Percentiles rank a stretch among this genome's conserved stretches.
Conservation (phyloP, 2,888 invertebrate species). For the Erebia ligea region DNA sequence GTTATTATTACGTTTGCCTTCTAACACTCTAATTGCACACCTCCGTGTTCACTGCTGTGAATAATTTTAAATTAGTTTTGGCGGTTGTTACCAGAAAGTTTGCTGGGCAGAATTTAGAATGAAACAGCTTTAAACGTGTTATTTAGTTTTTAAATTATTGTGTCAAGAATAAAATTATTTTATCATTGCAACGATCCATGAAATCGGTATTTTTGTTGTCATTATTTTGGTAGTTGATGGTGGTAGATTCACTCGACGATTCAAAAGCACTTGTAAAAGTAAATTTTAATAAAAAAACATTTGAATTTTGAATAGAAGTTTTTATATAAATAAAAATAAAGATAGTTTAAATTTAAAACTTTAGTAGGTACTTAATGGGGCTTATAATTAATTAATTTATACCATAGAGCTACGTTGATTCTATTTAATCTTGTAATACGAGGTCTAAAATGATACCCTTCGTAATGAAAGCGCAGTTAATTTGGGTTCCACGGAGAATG, state of each 20-base stretch:
- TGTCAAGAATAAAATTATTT: neutral
- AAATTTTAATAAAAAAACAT: too few species aligned
- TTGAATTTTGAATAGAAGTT: too few species aligned
- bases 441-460: conserved; percentile 1
- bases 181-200: neutral
- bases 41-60: conserved; percentile 11
- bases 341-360: too few species aligned
- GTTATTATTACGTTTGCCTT: neutral
- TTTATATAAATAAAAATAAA: too few species aligned
- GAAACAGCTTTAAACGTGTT: conserved; percentile 12
- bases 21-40: conserved; percentile 5
- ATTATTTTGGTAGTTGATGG: too few species aligned
- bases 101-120: neutral
- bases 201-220: too few species aligned
- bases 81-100: conserved; percentile 4
- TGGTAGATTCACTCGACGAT: too few species aligned
- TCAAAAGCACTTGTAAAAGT: too few species aligned
- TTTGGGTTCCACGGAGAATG: neutral
- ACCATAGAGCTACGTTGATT: neutral
- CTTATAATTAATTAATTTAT: neutral
- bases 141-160: conserved; percentile 10
- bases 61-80: conserved; percentile 19
- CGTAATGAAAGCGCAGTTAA: conserved; percentile 4
- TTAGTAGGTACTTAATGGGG: too few species aligned
- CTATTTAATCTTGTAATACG: neutral